phyloP scores from a whole-genome alignment of 2,113 vertebrate genomes.

The Terrapene triunguis region DNA sequence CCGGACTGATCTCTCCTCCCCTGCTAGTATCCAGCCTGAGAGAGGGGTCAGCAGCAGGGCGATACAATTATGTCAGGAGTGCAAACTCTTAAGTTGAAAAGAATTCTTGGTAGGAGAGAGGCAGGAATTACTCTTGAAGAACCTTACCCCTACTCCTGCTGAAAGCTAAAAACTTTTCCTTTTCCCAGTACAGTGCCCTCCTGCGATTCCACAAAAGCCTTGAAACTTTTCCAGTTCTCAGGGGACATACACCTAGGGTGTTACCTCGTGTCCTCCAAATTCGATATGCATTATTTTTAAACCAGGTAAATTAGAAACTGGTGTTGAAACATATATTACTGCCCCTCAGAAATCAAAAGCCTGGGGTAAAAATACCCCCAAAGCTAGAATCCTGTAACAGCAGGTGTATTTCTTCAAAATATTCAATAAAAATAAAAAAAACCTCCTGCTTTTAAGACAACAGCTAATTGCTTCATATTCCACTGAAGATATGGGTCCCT shows the following conservation, averaged over 20 bases:
- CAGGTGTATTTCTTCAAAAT: background rate
- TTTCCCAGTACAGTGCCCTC: background rate
- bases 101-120: background rate
- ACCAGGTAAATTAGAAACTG: background rate
- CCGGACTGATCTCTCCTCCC: background rate
- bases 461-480: background rate
- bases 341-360: background rate
- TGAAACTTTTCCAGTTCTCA: background rate
- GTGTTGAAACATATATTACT: background rate
- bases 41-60: background rate
- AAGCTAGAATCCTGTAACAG: background rate
- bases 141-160: background rate
- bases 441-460: background rate
- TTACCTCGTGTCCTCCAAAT: background rate
- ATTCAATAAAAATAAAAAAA: background rate
- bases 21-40: background rate
- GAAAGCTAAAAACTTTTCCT: background rate
- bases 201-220: background rate
- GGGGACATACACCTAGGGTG: background rate
- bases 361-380: background rate
- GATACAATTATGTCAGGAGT: background rate
- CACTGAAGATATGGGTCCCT: background rate
- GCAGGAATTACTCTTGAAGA: background rate
- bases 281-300: background rate
- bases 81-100: background rate